These are phyloP conservation scores for Leucophenga maculata DNA, from an alignment of 2,888 invertebrate genomes.

Conservation along the genomic window DNA sequence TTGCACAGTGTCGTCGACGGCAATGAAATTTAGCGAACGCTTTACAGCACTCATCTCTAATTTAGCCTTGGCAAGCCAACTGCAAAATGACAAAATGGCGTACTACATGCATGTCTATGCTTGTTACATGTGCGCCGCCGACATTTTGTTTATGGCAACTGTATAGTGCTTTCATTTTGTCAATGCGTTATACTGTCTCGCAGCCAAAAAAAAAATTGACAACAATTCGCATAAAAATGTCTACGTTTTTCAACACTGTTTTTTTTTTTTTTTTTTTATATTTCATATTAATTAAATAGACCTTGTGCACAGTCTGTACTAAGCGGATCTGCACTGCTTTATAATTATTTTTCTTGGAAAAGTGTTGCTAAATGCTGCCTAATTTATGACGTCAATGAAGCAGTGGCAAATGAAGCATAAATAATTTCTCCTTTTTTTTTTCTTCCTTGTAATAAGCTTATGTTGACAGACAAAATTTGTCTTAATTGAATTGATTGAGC, in stretches of 20 bases:
- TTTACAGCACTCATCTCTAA: not conserved
- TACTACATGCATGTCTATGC: no score
- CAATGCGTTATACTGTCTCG: not conserved
- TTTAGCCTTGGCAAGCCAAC: not conserved
- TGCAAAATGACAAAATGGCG: not conserved
- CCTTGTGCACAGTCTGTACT: no score
- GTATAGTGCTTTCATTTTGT: conserved; percentile 12
- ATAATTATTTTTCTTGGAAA: no score
- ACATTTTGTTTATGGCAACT: conserved; percentile 23
- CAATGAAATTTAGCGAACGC: not conserved
- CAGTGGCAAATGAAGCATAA: no score
- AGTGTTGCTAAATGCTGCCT: no score
- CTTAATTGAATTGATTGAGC: conserved; percentile 15
- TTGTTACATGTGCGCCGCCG: not conserved
- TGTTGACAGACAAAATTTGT: no score
- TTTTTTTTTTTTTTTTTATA: not conserved
- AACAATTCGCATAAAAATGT: conserved; percentile 4
- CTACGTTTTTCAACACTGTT: not conserved
- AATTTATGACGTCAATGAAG: no score
- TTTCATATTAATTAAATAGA: not conserved
- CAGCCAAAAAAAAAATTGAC: not conserved
- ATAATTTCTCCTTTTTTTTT: no score
- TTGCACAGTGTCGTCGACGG: not conserved
- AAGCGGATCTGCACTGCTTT: no score
- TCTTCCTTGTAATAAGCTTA: no score